phyloP scores from a whole-genome alignment of 2,888 invertebrate species.

The Melanostoma scalare region DNA sequence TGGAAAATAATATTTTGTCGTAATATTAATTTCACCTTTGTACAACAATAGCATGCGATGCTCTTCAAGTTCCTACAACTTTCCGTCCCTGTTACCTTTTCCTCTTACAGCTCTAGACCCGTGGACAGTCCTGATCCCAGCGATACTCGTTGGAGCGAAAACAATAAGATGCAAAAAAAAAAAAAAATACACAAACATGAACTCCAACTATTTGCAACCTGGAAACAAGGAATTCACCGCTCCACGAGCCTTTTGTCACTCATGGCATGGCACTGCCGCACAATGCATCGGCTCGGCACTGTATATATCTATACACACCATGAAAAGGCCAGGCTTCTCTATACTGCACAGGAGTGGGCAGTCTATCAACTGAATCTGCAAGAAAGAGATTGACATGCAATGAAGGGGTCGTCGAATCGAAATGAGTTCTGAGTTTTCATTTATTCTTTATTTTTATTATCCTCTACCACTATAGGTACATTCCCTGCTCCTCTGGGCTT shows the following conservation, averaged over 20 bases:
- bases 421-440: conserved; percentile 38
- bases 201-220: conserved; percentile 61
- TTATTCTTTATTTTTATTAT: not conserved
- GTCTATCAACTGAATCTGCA: conserved; percentile 62
- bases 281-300: conserved; percentile 31
- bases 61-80: not conserved
- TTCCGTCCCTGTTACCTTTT: conserved; percentile 2
- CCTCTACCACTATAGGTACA: no score
- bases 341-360: conserved; percentile 59
- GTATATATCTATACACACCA: conserved; percentile 4
- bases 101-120: conserved; percentile 5
- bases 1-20: conserved; percentile 74
- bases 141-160: conserved; percentile 67
- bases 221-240: conserved; percentile 58
- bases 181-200: conserved; percentile 15
- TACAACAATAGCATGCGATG: conserved; percentile 64
- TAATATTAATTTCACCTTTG: conserved; percentile 75
- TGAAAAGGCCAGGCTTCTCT: not conserved
- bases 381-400: conserved; percentile 64
- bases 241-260: conserved; percentile 49
- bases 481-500: not conserved
- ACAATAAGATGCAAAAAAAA: conserved; percentile 36
- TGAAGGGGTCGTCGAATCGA: conserved; percentile 45
- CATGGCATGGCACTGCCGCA: conserved; percentile 4
- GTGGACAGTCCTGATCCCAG: conserved; percentile 23